Evolutionary conservation across 2,113 vertebrate species (phyloP).

Genomic region (Clupea harengus): DNA sequence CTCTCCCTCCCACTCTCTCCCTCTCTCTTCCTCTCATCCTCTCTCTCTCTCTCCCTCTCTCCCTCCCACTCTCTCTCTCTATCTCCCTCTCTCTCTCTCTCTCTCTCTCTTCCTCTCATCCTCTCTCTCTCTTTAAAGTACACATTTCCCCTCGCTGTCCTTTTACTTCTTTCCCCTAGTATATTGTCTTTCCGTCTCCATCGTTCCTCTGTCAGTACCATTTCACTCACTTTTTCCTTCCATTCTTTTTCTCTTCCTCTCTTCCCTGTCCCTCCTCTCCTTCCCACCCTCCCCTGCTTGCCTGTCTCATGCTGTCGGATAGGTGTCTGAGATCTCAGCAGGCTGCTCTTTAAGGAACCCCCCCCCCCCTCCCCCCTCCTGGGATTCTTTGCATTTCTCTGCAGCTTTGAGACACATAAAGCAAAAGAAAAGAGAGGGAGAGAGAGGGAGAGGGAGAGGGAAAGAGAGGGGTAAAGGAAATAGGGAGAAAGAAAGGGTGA

Average conservation of each 20-base stretch:
- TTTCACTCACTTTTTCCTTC: neutral
- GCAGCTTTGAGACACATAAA: neutral
- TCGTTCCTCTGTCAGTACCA: too few relatives aligned
- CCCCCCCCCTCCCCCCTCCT: neutral
- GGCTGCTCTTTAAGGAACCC: neutral
- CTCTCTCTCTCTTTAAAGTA: too few relatives aligned
- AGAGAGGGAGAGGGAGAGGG: neutral
- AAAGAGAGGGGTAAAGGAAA: neutral
- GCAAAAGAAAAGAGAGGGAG: neutral
- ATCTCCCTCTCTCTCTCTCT: too few relatives aligned
- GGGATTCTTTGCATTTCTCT: conserved; percentile 26
- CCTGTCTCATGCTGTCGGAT: neutral
- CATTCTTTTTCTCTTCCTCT: neutral
- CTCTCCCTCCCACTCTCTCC: too few relatives aligned
- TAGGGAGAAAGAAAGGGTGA: neutral
- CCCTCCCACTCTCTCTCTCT: too few relatives aligned
- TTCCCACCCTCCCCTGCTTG: neutral
- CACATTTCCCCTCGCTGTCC: too few relatives aligned
- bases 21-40: too few relatives aligned
- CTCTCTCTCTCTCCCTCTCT: too few relatives aligned
- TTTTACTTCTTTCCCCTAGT: too few relatives aligned
- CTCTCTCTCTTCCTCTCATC: neutral
- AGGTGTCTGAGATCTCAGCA: neutral
- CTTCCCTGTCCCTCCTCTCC: neutral
- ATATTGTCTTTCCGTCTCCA: too few relatives aligned